Base-by-base conservation (phyloP, 2,797 vertebrate species). In the Lophotriccus pileatus region DNA sequence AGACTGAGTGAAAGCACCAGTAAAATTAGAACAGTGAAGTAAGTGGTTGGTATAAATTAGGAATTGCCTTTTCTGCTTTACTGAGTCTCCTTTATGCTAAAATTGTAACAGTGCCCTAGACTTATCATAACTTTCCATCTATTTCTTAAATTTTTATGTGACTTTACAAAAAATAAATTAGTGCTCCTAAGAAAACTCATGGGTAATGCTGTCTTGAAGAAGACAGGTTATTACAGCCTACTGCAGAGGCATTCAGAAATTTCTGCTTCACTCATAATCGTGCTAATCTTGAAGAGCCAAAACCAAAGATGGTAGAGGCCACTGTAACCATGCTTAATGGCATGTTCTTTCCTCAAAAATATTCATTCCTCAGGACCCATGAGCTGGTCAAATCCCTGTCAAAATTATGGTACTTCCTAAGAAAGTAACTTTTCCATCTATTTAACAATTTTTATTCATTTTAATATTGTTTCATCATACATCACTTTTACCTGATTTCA, bases 401-500 rank as follows among this genome's bases (percentile, higher is more conserved):
- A 76, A 52, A 70, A 64, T 63, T 34, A 55, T 19, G 34, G 18
- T 32, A 56, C 32, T 77, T 90, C 56, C 39, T 55, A 75, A 55
- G 14, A 81, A 77, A 69, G 24, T 55, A 64, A 70, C 22, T 70
- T 81, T 88, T 77, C 49, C 36, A 68, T n/a, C 22, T 13, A 63
- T 64, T 76, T 77, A 67, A 62, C 11, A 5, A 39, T n/a, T 88
- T 84, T 58, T 72, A 52, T 81, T 81, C 1, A 64, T 76, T 96
- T 93, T 75, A 87, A 52, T 70, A 63, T 20, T 83, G 41, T 77
- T 85, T 80, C 39, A 62, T 62, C 24, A 72, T 49, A 21, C 41
- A 77, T 60, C 20, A 41, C 7, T 85, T 81, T 75, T 56, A 81
- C 60, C 75, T 79, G 20, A 73, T 56, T 93, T 91, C 66, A 93